Evolutionary conservation across 2,888 invertebrate genomes (phyloP), one percentile per base, ranked within the genome.

Genomic region (Scaptomyza polygonia): DNA sequence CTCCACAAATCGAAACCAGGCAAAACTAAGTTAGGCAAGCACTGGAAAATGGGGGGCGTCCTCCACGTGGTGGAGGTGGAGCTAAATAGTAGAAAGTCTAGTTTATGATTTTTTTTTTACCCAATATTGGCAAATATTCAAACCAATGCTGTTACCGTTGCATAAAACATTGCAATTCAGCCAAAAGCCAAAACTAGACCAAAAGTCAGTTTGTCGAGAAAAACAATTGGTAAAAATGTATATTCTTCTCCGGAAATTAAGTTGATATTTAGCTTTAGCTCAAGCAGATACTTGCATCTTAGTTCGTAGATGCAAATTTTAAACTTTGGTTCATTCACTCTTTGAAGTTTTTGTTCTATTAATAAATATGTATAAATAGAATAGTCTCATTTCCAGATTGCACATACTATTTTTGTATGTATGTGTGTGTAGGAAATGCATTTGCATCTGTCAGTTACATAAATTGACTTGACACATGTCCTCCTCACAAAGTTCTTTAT

Each of bases 1-100:
- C 65, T 57, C 65, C 62, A 58, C 77, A 11, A 67, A 73, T 73
- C 75, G 70, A 48, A 48, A 1, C 64, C 75, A 57, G 43, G 34
- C 44, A 54, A 52, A 67, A 40, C 49, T 39, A 12, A 45, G 34
- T 34, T n/a, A 6, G 0, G n/a, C 34, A 34, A n/a, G 34, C n/a
- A n/a, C n/a, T n/a, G n/a, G n/a, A n/a, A n/a, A n/a, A n/a, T n/a
- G n/a, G n/a, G n/a, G n/a, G n/a, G n/a, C n/a, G n/a, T n/a, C n/a
- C n/a, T n/a, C n/a, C n/a, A n/a, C n/a, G n/a, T n/a, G n/a, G n/a
- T n/a, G n/a, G n/a, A n/a, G n/a, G n/a, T n/a, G n/a, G 34, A 9
- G 11, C 5, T n/a, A 34, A 34, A 34, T 5, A 34, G 34, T n/a
- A 25, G 34, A 32, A 12, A 32, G 12, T 25, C 25, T 25, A 1